These are phyloP conservation scores for Conger conger DNA, from an alignment of 2,113 vertebrate genomes.

Conservation along the genomic window DNA sequence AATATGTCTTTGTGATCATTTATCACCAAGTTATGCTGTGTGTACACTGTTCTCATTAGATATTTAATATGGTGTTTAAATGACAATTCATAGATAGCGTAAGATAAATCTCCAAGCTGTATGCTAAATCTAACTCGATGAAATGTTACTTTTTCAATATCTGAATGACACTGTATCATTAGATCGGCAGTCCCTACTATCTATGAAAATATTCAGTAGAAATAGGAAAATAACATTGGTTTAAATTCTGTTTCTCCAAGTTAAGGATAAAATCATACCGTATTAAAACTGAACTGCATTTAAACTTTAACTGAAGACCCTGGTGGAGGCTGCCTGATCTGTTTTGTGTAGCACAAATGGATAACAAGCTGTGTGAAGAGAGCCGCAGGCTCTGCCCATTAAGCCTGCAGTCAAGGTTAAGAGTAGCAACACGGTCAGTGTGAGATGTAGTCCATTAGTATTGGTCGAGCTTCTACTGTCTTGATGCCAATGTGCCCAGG, in stretches of 20 bases:
- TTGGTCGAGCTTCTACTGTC: neutral
- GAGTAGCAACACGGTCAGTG: constrained; percentile 26
- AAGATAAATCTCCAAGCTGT: neutral
- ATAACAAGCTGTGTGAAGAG: constrained; percentile 18
- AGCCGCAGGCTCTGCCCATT: constrained; percentile 1
- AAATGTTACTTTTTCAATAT: neutral
- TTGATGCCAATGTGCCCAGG: constrained; percentile 9
- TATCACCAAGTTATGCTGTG: no score
- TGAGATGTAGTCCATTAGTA: constrained; percentile 35
- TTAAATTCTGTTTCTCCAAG: neutral
- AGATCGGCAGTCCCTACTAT: neutral
- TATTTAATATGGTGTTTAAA: no score
- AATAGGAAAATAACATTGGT: neutral
- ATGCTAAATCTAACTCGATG: neutral
- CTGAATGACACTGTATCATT: neutral
- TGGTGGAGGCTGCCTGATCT: neutral
- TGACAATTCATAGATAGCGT: no score
- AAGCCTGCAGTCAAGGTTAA: constrained; percentile 27
- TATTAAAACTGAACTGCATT: neutral
- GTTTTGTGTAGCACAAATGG: neutral
- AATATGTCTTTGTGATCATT: no score
- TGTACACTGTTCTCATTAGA: no score
- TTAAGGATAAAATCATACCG: neutral
- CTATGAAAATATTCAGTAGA: neutral
- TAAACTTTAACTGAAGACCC: neutral